A percentile compares a stretch with the other conserved stretches of the same genome.
Evolutionary conservation across 2,797 vertebrate genomes (phyloP).

Genomic region (Karalla daura): DNA sequence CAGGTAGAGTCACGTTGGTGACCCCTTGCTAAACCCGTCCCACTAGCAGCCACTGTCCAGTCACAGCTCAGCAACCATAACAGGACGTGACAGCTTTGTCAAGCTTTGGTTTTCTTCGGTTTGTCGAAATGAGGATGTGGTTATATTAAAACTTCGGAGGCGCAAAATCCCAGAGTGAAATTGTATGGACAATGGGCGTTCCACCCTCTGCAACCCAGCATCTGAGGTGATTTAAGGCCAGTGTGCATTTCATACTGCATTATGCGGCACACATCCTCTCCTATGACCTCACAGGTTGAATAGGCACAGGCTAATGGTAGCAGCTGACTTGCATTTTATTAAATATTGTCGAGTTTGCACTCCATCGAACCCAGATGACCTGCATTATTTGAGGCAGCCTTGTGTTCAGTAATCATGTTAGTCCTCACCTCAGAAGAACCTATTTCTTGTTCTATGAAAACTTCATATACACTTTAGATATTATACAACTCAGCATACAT

Average conservation of each 20-base stretch:
- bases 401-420: too few species aligned
- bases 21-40: background rate
- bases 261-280: too few species aligned
- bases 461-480: too few species aligned
- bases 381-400: too few species aligned
- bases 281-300: too few species aligned
- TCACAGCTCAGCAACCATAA: background rate
- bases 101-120: background rate
- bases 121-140: background rate
- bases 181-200: too few species aligned
- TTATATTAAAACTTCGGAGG: background rate
- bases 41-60: background rate
- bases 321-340: too few species aligned
- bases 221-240: background rate
- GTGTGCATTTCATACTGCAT: background rate
- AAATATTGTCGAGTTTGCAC: background rate
- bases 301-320: too few species aligned
- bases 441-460: too few species aligned
- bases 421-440: too few species aligned
- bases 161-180: background rate
- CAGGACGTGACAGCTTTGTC: background rate
- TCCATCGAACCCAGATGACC: too few species aligned
- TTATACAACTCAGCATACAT: too few species aligned
- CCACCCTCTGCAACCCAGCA: background rate
- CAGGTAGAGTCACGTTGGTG: background rate